Conservation (phyloP, 1,140 invertebrate genomes). For the Eumaeus atala region DNA sequence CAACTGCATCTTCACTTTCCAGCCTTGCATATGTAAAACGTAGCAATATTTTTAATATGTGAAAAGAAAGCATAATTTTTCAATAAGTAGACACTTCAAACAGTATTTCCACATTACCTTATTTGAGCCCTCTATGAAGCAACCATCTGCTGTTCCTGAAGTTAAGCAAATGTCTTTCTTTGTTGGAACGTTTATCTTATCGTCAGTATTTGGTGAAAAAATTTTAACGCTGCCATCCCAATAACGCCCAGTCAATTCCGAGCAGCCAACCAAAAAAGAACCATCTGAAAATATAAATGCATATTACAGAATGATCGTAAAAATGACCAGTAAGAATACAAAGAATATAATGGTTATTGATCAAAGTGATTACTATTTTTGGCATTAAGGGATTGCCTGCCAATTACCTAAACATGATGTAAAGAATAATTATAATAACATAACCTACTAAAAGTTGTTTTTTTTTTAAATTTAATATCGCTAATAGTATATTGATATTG, state of each 20-base stretch:
- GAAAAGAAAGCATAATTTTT: neutral
- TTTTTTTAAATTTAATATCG: too few relatives aligned
- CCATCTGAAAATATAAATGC: conserved; percentile 47
- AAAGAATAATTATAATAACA: too few relatives aligned
- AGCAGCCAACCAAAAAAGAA: conserved; percentile 52
- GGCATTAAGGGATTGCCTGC: too few relatives aligned
- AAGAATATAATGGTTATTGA: too few relatives aligned
- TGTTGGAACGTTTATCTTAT: conserved; percentile 22
- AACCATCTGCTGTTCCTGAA: conserved; percentile 57
- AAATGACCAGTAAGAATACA: neutral
- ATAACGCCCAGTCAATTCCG: conserved; percentile 60
- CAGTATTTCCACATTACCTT: conserved; percentile 36
- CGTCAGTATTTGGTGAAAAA: conserved; percentile 30
- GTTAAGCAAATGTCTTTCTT: conserved; percentile 42
- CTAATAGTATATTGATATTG: too few relatives aligned
- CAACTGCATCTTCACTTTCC: too few relatives aligned
- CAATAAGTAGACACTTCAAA: neutral
- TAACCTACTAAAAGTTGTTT: too few relatives aligned
- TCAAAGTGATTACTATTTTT: too few relatives aligned
- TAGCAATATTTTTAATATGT: neutral
- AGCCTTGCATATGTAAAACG: neutral
- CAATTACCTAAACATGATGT: too few relatives aligned
- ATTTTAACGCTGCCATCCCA: conserved; percentile 61
- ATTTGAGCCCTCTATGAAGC: conserved; percentile 50
- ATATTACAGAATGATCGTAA: neutral